These are phyloP conservation scores for Antigone vipio DNA, from an alignment of 2,113 vertebrate genomes.

Conservation along the genomic window DNA sequence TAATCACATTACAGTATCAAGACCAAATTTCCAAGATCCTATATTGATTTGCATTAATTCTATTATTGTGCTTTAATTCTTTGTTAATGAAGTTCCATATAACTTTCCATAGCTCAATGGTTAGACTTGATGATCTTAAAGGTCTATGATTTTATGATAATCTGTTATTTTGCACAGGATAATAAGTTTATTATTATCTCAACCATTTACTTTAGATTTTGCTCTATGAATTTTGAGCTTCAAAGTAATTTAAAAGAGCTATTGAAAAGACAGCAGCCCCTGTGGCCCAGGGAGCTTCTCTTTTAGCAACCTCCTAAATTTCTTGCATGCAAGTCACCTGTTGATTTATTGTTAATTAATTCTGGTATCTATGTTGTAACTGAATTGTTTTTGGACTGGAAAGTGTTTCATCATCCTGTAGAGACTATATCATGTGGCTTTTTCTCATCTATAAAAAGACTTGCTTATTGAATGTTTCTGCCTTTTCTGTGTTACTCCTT, in stretches of 20 bases:
- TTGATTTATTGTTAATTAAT: neutral
- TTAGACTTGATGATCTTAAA: no score
- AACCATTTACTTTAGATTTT: neutral
- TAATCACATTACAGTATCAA: neutral
- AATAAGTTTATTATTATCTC: neutral
- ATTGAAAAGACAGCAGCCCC: neutral
- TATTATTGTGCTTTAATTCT: neutral
- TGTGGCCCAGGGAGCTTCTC: neutral
- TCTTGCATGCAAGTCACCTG: neutral
- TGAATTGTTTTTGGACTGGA: neutral
- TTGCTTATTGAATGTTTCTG: neutral
- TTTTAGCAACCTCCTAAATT: neutral
- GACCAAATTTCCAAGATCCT: neutral
- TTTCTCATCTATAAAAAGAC: neutral
- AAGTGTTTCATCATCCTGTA: neutral
- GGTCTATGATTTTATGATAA: neutral
- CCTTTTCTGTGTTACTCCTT: neutral
- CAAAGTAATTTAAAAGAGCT: neutral
- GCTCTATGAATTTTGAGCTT: neutral
- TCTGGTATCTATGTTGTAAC: neutral
- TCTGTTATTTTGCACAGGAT: neutral
- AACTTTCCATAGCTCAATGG: no score
- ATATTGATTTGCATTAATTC: conserved; percentile 17
- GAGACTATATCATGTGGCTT: neutral
- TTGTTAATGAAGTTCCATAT: neutral